phyloP scores from a whole-genome alignment of 2,888 invertebrate species.

The Lasioglossum lativentre region DNA sequence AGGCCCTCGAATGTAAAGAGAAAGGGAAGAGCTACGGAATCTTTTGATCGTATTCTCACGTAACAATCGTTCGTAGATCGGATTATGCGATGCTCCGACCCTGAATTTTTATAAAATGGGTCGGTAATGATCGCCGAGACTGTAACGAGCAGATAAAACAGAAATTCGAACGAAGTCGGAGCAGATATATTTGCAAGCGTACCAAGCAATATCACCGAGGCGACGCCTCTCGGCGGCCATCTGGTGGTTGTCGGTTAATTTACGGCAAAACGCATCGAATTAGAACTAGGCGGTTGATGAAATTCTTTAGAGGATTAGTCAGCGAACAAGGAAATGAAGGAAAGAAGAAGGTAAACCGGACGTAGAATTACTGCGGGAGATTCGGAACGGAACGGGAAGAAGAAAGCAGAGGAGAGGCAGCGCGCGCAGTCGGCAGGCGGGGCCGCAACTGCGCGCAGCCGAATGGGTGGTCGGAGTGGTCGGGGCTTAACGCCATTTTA shows the following conservation, averaged over 20 bases:
- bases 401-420: slow-evolving; percentile 13
- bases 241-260: slow-evolving; percentile 3
- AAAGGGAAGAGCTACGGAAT: not conserved
- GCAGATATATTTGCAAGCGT: not conserved
- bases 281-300: not conserved
- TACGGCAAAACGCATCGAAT: not conserved
- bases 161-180: not conserved
- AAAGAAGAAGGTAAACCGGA: not conserved
- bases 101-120: not conserved
- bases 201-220: not conserved
- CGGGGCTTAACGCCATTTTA: slow-evolving; percentile 67
- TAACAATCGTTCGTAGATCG: not conserved
- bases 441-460: slow-evolving; percentile 60
- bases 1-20: not conserved
- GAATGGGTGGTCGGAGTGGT: slow-evolving; percentile 49
- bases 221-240: not conserved
- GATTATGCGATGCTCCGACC: not conserved
- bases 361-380: slow-evolving; percentile 14
- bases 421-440: slow-evolving; percentile 66
- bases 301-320: not conserved
- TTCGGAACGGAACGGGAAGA: slow-evolving; percentile 38
- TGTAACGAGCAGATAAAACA: not conserved
- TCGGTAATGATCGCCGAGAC: not conserved
- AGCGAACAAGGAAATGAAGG: not conserved
- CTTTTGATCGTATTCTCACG: not conserved